phyloP scores from a whole-genome alignment of 2,797 vertebrate genomes.

The Astyanax mexicanus region DNA sequence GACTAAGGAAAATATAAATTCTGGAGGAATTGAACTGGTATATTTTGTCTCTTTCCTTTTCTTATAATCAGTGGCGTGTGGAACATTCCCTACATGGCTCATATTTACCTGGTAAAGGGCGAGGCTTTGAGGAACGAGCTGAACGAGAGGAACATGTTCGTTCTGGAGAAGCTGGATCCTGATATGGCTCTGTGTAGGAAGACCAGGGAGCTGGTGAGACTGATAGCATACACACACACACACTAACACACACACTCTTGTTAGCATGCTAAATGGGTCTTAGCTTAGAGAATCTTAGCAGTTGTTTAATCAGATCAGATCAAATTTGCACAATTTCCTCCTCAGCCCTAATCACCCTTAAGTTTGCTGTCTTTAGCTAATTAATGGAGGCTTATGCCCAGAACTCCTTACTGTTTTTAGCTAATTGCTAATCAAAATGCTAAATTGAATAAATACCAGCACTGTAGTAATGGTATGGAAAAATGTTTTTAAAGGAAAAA shows the following conservation, averaged over 20 bases:
- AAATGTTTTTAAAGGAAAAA: too few species aligned
- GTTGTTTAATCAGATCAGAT: too few species aligned
- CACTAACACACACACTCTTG: neutral
- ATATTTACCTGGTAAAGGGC: slow-evolving; percentile 93
- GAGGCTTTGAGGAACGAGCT: slow-evolving; percentile 87
- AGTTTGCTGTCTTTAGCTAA: neutral
- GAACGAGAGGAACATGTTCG: slow-evolving; percentile 92
- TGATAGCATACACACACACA: neutral
- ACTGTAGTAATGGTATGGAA: too few species aligned
- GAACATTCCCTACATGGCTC: slow-evolving; percentile 97
- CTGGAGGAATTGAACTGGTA: too few species aligned
- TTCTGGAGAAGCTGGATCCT: slow-evolving; percentile 92
- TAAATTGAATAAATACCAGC: too few species aligned
- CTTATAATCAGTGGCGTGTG: slow-evolving; percentile 86
- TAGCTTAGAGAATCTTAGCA: neutral
- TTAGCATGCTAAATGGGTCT: neutral
- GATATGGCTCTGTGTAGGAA: slow-evolving; percentile 96
- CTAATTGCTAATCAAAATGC: too few species aligned
- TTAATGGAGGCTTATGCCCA: too few species aligned
- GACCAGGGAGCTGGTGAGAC: slow-evolving; percentile 92
- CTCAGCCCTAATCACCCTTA: neutral
- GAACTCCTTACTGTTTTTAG: too few species aligned
- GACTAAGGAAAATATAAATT: too few species aligned
- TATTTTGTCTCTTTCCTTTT: slow-evolving; percentile 19
- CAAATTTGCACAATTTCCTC: neutral